These are phyloP conservation scores for Phortica okadai DNA, from an alignment of 2,888 invertebrate species.

Conservation along the genomic window DNA sequence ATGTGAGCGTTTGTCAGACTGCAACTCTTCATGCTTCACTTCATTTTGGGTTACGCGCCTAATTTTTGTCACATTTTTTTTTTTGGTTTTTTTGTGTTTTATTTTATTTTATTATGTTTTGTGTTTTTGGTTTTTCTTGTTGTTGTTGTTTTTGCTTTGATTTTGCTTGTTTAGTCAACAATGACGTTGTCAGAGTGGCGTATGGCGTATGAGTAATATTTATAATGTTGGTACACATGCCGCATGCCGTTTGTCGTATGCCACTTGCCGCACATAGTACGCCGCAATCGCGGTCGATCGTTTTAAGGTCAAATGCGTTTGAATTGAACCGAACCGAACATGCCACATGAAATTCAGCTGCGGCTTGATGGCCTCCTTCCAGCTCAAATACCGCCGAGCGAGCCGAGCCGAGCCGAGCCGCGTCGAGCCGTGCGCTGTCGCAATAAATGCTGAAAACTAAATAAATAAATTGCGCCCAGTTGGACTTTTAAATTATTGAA, in stretches of 20 bases:
- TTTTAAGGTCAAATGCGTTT: constrained; percentile 19
- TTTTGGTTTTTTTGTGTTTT: neutral
- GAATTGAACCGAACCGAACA: neutral
- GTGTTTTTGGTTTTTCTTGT: constrained; percentile 13
- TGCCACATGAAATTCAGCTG: neutral
- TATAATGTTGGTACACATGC: constrained; percentile 24
- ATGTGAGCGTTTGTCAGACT: constrained; percentile 38
- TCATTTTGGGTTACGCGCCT: constrained; percentile 47
- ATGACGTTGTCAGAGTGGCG: neutral
- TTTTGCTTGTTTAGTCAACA: constrained; percentile 13
- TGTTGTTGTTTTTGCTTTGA: neutral
- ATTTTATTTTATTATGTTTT: constrained; percentile 14
- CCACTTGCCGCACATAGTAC: too few species aligned
- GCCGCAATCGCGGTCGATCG: neutral
- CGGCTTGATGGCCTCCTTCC: too few species aligned
- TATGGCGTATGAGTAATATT: constrained; percentile 44
- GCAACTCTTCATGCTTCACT: constrained; percentile 17
- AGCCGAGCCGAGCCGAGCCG: too few species aligned
- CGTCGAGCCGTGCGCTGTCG: too few species aligned
- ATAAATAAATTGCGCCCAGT: neutral
- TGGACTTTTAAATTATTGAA: constrained; percentile 9
- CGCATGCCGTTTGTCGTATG: neutral
- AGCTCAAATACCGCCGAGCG: too few species aligned
- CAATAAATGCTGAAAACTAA: neutral
- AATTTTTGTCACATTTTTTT: constrained; percentile 3